Base-by-base conservation (phyloP, 2,113 vertebrate genomes). In the Dasyurus viverrinus region DNA sequence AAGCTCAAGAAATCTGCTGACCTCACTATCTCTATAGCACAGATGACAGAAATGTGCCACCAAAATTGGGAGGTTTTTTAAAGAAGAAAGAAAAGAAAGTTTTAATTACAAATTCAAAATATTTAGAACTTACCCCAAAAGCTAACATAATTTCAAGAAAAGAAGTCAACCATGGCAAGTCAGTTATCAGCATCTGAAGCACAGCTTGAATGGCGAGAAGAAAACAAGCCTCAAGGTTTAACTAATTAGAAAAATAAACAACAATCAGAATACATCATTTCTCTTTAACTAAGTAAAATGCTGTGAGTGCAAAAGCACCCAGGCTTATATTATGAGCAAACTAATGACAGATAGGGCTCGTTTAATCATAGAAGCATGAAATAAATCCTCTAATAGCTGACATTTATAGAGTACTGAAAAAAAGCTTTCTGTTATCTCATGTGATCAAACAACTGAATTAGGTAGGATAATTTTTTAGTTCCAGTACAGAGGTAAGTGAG, bases 161-260 rank as follows among this genome's bases (percentile, higher is more conserved):
- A 22, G 97, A 97, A 52, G 2, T 46, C 84, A 97, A 47, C 93
- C 96, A 55, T 0, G 89, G 92, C n/a, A 98, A 97, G 0, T 97
- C 96, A 53, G 22, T 95, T 2, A 50, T 93, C 8, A 98, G 57
- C 98, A 97, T 97, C 95, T 97, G 98, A 2, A 95, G 95, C n/a
- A 97, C 6, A 26, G 98, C 98, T 48, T 97, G 96, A 30, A 98
- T 95, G 16, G 95, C 93, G 2, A 98, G 96, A 92, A 98, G 95
- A 0, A 98, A 95, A 47, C 96, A 95, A 36, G 98, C 96, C 94
- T 98, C 94, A 0, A 93, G 89, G 14, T 42, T 84, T 90, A 97
- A 8, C 97, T 98, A 1, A 8, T 57, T 89, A 89, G 16, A 89
- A 42, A 94, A 6, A 48, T 0, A 0, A 89, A 47, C 2, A 54